Evolutionary conservation across 2,888 invertebrate species (phyloP).

Genomic region (Escarpia spicata): DNA sequence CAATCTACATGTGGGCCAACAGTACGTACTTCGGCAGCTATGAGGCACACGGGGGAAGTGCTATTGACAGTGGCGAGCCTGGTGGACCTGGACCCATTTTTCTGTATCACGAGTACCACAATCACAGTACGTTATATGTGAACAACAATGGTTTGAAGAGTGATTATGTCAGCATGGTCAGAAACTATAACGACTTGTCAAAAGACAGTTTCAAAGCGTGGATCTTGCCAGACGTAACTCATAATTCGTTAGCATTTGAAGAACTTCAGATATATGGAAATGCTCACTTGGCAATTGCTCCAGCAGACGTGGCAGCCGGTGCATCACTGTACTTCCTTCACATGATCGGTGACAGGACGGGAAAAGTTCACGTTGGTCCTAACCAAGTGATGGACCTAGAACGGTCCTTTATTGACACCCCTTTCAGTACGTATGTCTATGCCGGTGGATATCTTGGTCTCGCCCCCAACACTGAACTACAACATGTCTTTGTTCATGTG

Average conservation of each 20-base stretch:
- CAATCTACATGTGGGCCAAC: slow-evolving; percentile 49
- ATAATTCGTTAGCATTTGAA: slow-evolving; percentile 47
- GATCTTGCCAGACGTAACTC: slow-evolving; percentile 48
- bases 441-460: slow-evolving; percentile 51
- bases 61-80: slow-evolving; percentile 39
- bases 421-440: slow-evolving; percentile 53
- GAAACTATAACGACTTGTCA: slow-evolving; percentile 46
- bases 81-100: slow-evolving; percentile 54
- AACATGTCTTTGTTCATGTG: slow-evolving; percentile 49
- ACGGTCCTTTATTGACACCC: slow-evolving; percentile 48
- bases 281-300: slow-evolving; percentile 51
- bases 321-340: slow-evolving; percentile 48
- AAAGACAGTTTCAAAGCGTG: slow-evolving; percentile 53
- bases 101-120: slow-evolving; percentile 46
- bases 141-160: slow-evolving; percentile 44
- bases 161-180: slow-evolving; percentile 29
- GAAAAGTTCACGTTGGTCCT: slow-evolving; percentile 52
- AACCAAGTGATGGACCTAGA: slow-evolving; percentile 50
- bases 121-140: slow-evolving; percentile 50
- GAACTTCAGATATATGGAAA: slow-evolving; percentile 54
- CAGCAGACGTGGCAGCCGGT: slow-evolving; percentile 40
- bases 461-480: slow-evolving; percentile 51
- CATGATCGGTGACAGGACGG: slow-evolving; percentile 55
- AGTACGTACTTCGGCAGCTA: slow-evolving; percentile 50
- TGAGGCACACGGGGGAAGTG: slow-evolving; percentile 47